Conservation (phyloP, 2,888 invertebrate genomes). For the Oligia latruncula region DNA sequence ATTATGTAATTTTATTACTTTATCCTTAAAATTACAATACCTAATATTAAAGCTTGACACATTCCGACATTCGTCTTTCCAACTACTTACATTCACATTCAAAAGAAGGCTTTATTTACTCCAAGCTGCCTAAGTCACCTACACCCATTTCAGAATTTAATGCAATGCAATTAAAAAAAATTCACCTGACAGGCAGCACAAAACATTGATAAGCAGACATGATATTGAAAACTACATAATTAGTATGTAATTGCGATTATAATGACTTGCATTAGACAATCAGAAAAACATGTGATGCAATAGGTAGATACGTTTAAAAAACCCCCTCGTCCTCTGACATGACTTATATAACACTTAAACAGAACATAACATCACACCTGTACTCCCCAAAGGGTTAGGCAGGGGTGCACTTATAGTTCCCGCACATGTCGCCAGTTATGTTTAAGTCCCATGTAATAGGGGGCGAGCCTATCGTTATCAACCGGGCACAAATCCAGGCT, state of each 20-base stretch:
- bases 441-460: too few relatives aligned
- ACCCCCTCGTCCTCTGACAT: background rate
- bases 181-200: background rate
- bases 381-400: too few relatives aligned
- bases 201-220: background rate
- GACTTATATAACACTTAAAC: background rate
- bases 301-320: background rate
- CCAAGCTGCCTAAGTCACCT: fast-evolving
- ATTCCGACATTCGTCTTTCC: background rate
- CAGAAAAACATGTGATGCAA: background rate
- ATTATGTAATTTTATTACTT: background rate
- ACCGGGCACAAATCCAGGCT: too few relatives aligned
- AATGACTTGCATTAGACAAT: background rate
- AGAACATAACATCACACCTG: too few relatives aligned
- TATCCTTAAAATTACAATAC: background rate
- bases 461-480: too few relatives aligned
- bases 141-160: background rate
- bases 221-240: background rate
- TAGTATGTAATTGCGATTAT: background rate
- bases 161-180: background rate
- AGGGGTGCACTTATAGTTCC: too few relatives aligned
- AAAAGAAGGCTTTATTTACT: background rate
- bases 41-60: slow-evolving; percentile 19
- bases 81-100: background rate
- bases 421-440: too few relatives aligned